Conservation (phyloP, 2,113 vertebrate genomes). For the Heterotilapia buettikoferi region DNA sequence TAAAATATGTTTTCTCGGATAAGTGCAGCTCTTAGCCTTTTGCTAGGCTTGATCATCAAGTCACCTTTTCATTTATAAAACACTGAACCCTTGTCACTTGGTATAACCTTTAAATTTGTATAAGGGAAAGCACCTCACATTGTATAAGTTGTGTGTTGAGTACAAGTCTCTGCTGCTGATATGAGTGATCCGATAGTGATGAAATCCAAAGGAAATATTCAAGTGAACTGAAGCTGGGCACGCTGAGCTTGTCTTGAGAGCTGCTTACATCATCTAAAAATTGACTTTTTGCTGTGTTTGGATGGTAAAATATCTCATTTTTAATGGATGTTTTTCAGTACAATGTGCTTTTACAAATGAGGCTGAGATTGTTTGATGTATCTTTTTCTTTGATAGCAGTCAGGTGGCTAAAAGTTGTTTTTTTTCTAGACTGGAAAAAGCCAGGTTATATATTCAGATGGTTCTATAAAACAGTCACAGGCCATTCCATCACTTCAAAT, state of each 20-base stretch:
- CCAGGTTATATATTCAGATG: not conserved
- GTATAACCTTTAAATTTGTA: not conserved
- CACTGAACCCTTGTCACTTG: not conserved
- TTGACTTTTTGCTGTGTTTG: not conserved
- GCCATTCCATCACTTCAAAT: not conserved
- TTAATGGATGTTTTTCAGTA: not conserved
- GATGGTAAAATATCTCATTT: accelerated
- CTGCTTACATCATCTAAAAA: not conserved
- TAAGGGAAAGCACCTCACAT: not conserved
- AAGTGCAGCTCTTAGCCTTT: not conserved
- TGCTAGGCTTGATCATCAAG: not conserved
- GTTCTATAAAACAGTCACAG: not conserved
- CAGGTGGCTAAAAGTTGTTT: not conserved
- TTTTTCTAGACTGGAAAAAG: not conserved
- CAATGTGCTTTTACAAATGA: not conserved
- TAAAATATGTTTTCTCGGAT: not conserved
- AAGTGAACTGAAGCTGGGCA: not conserved
- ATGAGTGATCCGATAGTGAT: not conserved
- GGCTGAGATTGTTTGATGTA: not conserved
- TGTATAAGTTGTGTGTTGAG: not conserved
- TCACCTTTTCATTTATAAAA: not conserved
- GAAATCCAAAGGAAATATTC: not conserved
- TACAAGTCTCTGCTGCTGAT: not conserved
- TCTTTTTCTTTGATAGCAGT: not conserved
- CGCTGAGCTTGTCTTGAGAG: not conserved